Evolutionary conservation across 2,888 invertebrate species (phyloP), one percentile per base, ranked within the genome.

Genomic region (Tipula unca): DNA sequence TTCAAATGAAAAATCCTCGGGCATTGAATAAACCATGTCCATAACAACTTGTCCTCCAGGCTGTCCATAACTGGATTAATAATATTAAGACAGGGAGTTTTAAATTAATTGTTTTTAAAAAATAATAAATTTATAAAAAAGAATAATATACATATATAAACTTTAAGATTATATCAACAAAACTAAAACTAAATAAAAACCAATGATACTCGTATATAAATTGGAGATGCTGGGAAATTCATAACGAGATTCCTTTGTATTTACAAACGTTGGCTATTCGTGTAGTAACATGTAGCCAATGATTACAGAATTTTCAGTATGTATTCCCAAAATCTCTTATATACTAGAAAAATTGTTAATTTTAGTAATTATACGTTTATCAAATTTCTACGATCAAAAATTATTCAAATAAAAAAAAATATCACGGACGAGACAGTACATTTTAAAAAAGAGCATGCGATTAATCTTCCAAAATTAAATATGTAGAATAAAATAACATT

Each of bases 31-130:
- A 35, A n/a, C 29, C 35, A 29, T 32, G 32, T 35, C 32, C 32
- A 32, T 84, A 84, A 84, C 29, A 17, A 84, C 35, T 84, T 84
- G 84, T 84, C 32, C 84, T 84, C 84, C 84, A 32, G 84, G 84
- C 6, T 29, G 84, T 17, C 84, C 84, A 84, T 84, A 84, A 84
- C 84, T 84, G 32, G 29, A 29, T 29, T 29, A 84, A 32, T 29
- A 84, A 32, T 35, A 84, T 29, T 14, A 17, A 84, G 84, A 84
- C 84, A 84, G 84, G 84, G 84, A 83, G 84, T 35, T 84, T 35
- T 35, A 32, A 13, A 84, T 84, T 84, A 84, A 84, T 32, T 82
- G 29, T 82, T 29, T 32, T 32, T 32, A 84, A 84, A n/a, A n/a
- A n/a, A n/a, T n/a, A n/a, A 84, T n/a, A 84, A 35, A 84, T 32